A percentile compares a stretch with the other conserved stretches of the same genome.
Conservation (phyloP, 2,888 invertebrate species). For the Euzophera pinguis region DNA sequence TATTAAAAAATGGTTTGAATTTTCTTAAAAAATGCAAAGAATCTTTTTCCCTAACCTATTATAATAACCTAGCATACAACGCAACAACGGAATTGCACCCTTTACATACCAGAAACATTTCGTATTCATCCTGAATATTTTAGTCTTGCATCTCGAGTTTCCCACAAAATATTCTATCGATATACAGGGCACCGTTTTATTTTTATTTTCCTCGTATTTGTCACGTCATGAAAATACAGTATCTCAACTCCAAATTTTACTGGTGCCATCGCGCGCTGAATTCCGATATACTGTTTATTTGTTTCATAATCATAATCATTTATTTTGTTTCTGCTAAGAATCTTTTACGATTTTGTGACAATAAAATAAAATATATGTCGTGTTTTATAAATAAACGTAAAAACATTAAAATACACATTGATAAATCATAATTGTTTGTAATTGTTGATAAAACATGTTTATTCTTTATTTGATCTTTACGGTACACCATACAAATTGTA, state of each 20-base stretch:
- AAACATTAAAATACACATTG: too few relatives aligned
- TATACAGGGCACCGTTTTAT: conserved; percentile 27
- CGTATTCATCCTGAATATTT: conserved; percentile 17
- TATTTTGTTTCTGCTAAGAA: conserved; percentile 22
- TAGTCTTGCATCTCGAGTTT: conserved; percentile 16
- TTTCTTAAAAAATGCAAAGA: too few relatives aligned
- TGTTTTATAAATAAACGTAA: too few relatives aligned
- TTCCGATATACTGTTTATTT: conserved; percentile 34
- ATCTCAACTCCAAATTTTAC: conserved; percentile 38
- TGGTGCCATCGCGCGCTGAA: conserved; percentile 29
- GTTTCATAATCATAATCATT: too few relatives aligned
- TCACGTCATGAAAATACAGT: conserved; percentile 48
- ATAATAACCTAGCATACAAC: too few relatives aligned
- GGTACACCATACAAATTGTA: too few relatives aligned
- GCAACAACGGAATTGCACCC: background rate
- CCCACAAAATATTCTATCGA: conserved; percentile 19
- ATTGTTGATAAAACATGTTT: too few relatives aligned
- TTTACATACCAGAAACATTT: conserved; percentile 8
- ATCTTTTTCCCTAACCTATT: too few relatives aligned
- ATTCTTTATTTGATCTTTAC: too few relatives aligned
- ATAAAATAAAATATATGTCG: background rate
- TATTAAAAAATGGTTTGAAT: too few relatives aligned
- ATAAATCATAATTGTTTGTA: too few relatives aligned
- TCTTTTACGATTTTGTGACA: conserved; percentile 28
- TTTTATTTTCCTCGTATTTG: conserved; percentile 48